Base-by-base conservation (phyloP, 1,140 invertebrate species). In the Caerostris extrusa region DNA sequence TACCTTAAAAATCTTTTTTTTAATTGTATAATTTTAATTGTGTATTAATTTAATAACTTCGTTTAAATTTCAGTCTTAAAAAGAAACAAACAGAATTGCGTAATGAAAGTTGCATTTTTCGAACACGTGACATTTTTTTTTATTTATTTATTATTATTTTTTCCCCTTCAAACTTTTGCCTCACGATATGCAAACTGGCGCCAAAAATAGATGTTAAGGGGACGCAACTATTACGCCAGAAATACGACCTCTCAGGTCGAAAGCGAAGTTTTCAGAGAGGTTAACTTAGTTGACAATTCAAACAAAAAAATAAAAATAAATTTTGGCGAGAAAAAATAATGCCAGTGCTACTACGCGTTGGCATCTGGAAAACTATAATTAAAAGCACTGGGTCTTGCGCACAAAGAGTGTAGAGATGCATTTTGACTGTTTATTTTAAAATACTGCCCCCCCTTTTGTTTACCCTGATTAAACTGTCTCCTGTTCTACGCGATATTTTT, bases 301-400 rank as follows among this genome's bases (percentile, higher is more conserved):
- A 77, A 77, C 71, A 77, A 77, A 34, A 77, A 12, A 77, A 34
- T 5, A 12, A 14, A 8, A 64, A 77, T 10, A 50, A 50, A 6
- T 71, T 71, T 50, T 50, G 19, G 19, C 69, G 69, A n/a, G n/a
- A 71, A 71, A 34, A 34, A 8, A 19, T 71, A 71, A 71, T 34
- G 7, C 10, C 34, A 34, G 69, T 4, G 14, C 14, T 12, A 17
- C 71, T 53, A 77, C 71, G 71, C 71, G 71, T 77, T 77, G 71
- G 71, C 71, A 77, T 77, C 71, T 77, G 71, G 71, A 77, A 34
- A 50, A 50, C 71, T 53, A 77, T 77, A 50, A 77, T 77, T 53
- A 77, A 77, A 50, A 34, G 19, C 5, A 12, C 71, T 34, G 10
- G 71, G 71, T 12, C 10, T 12, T 12, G 50, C 34, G 34, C 67